Percentiles rank a stretch among this genome's conserved stretches.
Evolutionary conservation across 2,797 vertebrate genomes (phyloP).

Genomic region (Hafferia zeledoni): DNA sequence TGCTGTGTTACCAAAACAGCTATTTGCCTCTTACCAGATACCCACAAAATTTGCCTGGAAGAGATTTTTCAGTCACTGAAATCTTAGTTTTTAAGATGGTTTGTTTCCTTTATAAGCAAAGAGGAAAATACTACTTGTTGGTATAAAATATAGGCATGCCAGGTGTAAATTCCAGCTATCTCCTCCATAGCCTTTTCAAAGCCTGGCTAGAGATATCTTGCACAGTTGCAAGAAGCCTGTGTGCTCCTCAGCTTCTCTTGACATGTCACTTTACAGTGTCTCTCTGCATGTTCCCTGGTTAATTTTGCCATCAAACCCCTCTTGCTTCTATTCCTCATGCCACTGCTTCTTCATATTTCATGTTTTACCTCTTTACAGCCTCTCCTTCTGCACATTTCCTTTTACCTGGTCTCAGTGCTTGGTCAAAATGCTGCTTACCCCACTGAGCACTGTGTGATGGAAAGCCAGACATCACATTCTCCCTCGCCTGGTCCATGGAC

Average conservation of each 20-base stretch:
- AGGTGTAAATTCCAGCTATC: background rate
- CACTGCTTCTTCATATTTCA: background rate
- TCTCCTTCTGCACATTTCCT: background rate
- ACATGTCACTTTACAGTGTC: rapidly evolving
- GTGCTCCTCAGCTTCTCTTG: background rate
- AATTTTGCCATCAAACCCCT: background rate
- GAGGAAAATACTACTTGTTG: background rate
- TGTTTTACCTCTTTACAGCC: background rate
- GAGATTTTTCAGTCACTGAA: background rate
- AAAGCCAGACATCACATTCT: background rate
- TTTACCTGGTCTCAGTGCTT: background rate
- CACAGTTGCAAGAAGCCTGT: background rate
- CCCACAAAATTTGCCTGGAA: background rate
- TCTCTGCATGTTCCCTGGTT: background rate
- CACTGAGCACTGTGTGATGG: background rate
- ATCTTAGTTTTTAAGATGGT: background rate
- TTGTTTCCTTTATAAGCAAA: background rate
- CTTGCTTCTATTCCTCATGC: background rate
- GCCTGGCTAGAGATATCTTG: background rate
- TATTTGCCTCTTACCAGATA: background rate
- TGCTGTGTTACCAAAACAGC: background rate
- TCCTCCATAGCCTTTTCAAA: background rate
- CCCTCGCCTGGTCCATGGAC: background rate
- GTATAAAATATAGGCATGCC: background rate
- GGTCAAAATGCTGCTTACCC: background rate